Conservation (phyloP, 2,888 invertebrate genomes). For the Leptopilina syphax region DNA sequence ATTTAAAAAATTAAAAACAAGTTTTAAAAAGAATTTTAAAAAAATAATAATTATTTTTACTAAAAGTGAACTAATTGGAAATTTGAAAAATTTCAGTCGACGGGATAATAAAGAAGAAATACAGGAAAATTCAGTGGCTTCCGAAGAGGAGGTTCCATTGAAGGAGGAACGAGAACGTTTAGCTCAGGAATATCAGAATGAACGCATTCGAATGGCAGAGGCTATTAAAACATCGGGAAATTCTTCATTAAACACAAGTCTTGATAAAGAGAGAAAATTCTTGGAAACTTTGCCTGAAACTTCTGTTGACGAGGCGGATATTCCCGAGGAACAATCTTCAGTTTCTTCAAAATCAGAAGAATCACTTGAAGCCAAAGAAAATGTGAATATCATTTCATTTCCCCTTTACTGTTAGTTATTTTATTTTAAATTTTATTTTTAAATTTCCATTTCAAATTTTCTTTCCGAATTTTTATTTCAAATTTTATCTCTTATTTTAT, state of each 20-base stretch:
- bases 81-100: constrained; percentile 9
- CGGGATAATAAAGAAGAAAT: constrained; percentile 2
- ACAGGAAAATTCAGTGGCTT: constrained; percentile 26
- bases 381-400: constrained; percentile 35
- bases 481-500: too few species aligned
- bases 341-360: constrained; percentile 16
- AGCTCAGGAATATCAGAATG: constrained; percentile 71
- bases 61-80: too few species aligned
- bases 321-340: background rate
- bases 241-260: constrained; percentile 51
- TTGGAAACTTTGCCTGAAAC: constrained; percentile 3
- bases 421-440: too few species aligned
- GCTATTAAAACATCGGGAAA: constrained; percentile 66
- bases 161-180: constrained; percentile 72
- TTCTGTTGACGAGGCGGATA: background rate
- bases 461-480: too few species aligned
- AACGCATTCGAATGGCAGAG: constrained; percentile 71
- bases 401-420: background rate
- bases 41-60: too few species aligned
- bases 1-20: too few species aligned
- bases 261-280: constrained; percentile 55
- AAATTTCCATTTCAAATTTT: too few species aligned
- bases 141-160: constrained; percentile 41
- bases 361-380: constrained; percentile 62
- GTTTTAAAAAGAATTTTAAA: too few species aligned